Percentiles rank a stretch among this genome's conserved stretches.
Conservation (phyloP, 2,113 vertebrate species). For the Holacanthus passer region DNA sequence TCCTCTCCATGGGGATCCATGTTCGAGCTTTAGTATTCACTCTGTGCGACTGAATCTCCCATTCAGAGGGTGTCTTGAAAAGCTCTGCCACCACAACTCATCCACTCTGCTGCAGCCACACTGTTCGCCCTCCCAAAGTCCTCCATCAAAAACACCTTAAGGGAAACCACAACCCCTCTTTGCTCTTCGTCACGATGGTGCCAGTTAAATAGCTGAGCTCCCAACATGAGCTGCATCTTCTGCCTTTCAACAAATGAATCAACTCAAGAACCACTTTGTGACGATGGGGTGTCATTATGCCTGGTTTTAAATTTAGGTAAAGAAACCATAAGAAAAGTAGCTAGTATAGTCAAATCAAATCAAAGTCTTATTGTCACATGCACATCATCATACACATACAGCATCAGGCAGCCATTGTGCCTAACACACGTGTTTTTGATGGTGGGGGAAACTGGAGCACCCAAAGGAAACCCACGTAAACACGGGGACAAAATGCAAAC, state of each 20-base stretch:
- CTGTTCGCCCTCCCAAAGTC: background rate
- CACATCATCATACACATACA: too few relatives aligned
- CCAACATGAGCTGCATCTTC: slow-evolving; percentile 11
- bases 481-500: too few relatives aligned
- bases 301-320: background rate
- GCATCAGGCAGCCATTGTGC: too few relatives aligned
- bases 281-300: background rate
- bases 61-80: slow-evolving; percentile 20
- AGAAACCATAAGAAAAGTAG: background rate
- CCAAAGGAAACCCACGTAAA: too few relatives aligned
- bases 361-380: too few relatives aligned
- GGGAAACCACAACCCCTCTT: background rate
- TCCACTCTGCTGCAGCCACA: slow-evolving; percentile 18
- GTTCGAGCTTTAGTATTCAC: slow-evolving; percentile 41
- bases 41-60: background rate
- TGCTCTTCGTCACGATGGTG: background rate
- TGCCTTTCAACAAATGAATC: slow-evolving; percentile 8
- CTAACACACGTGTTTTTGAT: too few relatives aligned
- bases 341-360: background rate
- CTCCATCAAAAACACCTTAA: background rate
- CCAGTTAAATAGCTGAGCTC: background rate
- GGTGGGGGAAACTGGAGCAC: too few relatives aligned
- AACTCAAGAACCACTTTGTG: background rate
- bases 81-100: slow-evolving; percentile 1
- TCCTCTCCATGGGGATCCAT: slow-evolving; percentile 20